Evolutionary conservation across 2,888 invertebrate genomes (phyloP).

Genomic region (Thelaira solivaga): DNA sequence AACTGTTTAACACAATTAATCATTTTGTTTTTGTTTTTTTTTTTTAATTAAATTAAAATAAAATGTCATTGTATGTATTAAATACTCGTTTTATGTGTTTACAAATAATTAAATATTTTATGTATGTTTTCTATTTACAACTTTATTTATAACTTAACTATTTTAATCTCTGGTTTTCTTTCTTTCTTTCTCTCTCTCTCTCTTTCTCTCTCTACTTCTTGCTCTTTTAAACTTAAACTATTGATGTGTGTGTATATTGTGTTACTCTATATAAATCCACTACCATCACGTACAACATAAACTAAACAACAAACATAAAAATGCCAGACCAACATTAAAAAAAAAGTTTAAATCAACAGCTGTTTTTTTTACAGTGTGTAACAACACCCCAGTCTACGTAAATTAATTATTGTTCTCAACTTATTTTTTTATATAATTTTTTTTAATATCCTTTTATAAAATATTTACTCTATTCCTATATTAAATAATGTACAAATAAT

Average conservation of each 20-base stretch:
- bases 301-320: conserved; percentile 38
- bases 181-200: conserved; percentile 20
- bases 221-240: conserved; percentile 30
- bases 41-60: neutral
- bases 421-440: neutral
- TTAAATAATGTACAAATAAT: conserved; percentile 32
- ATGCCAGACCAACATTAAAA: conserved; percentile 33
- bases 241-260: conserved; percentile 53
- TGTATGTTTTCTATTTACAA: neutral
- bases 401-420: neutral
- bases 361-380: conserved; percentile 43
- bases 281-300: conserved; percentile 14
- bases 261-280: conserved; percentile 15
- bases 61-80: conserved; percentile 39
- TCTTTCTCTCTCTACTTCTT: conserved; percentile 36
- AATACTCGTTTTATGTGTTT: neutral
- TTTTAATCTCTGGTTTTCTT: conserved; percentile 31
- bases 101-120: neutral
- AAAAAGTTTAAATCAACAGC: conserved; percentile 45
- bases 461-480: conserved; percentile 13
- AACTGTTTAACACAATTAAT: neutral
- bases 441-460: neutral
- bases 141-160: conserved; percentile 29
- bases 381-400: neutral
- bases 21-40: neutral